Evolutionary conservation across 2,888 invertebrate species (phyloP), one percentile per base, ranked within the genome.

Genomic region (Bombyx huttoni): DNA sequence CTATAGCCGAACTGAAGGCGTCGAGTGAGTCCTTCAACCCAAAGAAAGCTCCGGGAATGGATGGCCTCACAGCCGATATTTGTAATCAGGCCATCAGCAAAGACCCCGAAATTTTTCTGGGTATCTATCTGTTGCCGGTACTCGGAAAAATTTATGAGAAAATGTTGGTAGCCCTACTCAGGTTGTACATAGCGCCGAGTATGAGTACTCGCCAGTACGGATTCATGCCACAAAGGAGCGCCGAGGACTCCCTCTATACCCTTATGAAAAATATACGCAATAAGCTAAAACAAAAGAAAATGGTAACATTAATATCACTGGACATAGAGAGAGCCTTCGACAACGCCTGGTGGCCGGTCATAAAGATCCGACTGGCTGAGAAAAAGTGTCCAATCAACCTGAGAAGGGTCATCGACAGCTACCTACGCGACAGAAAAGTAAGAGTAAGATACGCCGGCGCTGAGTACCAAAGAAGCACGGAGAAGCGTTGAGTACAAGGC

Each of bases 281-380:
- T 0, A 50, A 54, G 12, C 1, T 59, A 1, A 8, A 49, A 5
- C 9, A 40, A 8, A 59, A 54, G 46, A 51, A 55, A 33, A 46
- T 60, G 0, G 52, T 55, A 0, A 47, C 49, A 0, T 0, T 60
- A 8, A 48, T 64, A 3, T 62, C 61, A 2, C 47, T 63, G 46
- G 61, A 62, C 47, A 62, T 63, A 56, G 59, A 63, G 54, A 59
- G 60, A 13, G 68, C 67, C 14, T 69, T 70, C 47, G 67, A 70
- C 48, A 60, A 55, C 49, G 66, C 67, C 0, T 68, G 65, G 67
- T 67, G 67, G 66, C 67, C 65, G 3, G 51, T 52, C 3, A 54
- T 64, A 3, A 53, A 51, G 46, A 2, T 35, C 1, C 51, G 56
- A 34, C 50, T 63, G 10, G 49, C 46, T 1, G 33, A 49, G 0